Evolutionary conservation across 2,888 invertebrate genomes (phyloP).

Genomic region (Apamea sordens): DNA sequence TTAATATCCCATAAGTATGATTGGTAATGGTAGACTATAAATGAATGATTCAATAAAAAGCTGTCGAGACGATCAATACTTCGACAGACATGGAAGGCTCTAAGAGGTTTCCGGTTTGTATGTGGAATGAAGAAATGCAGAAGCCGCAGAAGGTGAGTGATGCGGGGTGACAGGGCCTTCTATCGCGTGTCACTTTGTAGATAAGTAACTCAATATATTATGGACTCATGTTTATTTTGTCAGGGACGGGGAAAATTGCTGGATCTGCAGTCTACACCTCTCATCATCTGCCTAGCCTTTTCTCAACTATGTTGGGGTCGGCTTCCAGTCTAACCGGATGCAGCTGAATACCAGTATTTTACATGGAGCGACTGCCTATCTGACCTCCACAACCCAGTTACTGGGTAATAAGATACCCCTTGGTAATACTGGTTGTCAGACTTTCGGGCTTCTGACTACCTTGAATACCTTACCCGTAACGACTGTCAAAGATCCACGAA

Average conservation of each 20-base stretch:
- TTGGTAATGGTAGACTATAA: constrained; percentile 20
- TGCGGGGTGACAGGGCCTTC: too few species aligned
- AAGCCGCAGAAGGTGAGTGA: constrained; percentile 43
- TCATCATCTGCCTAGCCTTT: too few species aligned
- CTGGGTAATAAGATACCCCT: too few species aligned
- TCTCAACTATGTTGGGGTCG: too few species aligned
- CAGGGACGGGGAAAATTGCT: background rate
- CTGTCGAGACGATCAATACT: constrained; percentile 24
- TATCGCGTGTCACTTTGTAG: background rate
- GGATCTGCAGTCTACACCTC: background rate
- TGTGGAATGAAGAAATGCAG: constrained; percentile 10
- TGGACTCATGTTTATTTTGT: background rate
- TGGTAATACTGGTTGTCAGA: too few species aligned
- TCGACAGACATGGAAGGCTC: constrained; percentile 23
- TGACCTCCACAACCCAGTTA: too few species aligned
- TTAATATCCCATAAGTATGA: constrained; percentile 13
- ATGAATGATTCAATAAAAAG: constrained; percentile 34
- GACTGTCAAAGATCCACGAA: too few species aligned
- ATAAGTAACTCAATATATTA: background rate
- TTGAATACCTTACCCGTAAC: too few species aligned
- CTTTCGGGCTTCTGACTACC: too few species aligned
- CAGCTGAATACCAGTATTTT: too few species aligned
- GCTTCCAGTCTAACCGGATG: too few species aligned
- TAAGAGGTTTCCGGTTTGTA: constrained; percentile 39
- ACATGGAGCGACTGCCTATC: too few species aligned